Base-by-base conservation (phyloP, 1,140 invertebrate species). In the Drosophila ogumai region DNA sequence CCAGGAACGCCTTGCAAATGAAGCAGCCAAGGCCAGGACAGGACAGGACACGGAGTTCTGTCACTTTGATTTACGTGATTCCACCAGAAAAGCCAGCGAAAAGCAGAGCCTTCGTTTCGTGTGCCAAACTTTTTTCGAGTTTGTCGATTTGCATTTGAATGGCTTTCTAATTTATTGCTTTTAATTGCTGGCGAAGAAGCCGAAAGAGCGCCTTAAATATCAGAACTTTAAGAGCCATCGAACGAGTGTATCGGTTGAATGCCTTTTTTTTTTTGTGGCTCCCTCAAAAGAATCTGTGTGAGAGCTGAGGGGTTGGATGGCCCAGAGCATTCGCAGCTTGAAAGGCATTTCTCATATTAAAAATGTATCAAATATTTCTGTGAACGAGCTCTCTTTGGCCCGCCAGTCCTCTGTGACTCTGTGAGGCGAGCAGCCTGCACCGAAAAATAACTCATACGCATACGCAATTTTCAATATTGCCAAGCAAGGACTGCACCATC, bases 391-490 rank as follows among this genome's bases (percentile, higher is more conserved):
- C 61, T 75, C 63, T 60, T 57, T 75, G 49, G 46, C 31, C 59
- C 60, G 41, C 36, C 4, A 36, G 67, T n/a, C 38, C 38, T 60
- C 46, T 72, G 61, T 41, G 44, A 41, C 43, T 67, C 64, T 36
- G 40, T 38, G 32, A 55, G 38, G 36, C 60, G 12, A 32, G 55
- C 52, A 46, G 72, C 66, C 57, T 81, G 74, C 78, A 75, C 76
- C 74, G 47, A 76, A 77, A 87, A 87, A 87, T 87, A 87, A 73
- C 76, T 82, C 67, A 49, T 63, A 68, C 82, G 77, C 82, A 87
- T 69, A 82, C 84, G 84, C 84, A 87, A 87, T 79, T 90, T 90
- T 90, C 81, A 88, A 88, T 90, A 90, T 88, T 88, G 80, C 81
- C 58, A 40, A 38, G 56, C 79, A 36, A 40, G 31, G 52, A 59